Evolutionary conservation across 2,888 invertebrate genomes (phyloP).

Genomic region (Branchipolynoe longqiensis): DNA sequence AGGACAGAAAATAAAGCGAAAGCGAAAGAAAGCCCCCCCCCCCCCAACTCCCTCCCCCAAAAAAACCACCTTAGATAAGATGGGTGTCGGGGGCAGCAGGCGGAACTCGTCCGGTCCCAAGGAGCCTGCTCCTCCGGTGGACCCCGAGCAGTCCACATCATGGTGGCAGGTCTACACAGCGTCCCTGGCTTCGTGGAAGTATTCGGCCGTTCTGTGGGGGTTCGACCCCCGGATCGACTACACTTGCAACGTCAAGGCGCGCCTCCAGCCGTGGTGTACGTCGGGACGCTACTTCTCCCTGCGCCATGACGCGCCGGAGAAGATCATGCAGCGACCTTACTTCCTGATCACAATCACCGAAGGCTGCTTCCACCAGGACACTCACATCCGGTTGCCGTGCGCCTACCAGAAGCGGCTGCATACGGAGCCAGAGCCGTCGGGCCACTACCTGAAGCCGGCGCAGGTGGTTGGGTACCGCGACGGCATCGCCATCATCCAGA

Average conservation of each 20-base stretch:
- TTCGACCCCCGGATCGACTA: slow-evolving; percentile 70
- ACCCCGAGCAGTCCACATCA: slow-evolving; percentile 8
- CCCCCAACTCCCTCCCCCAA: too few species aligned
- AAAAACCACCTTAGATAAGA: too few species aligned
- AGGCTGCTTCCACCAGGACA: slow-evolving; percentile 68
- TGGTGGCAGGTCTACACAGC: slow-evolving; percentile 63
- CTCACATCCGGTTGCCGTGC: slow-evolving; percentile 68
- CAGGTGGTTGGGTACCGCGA: slow-evolving; percentile 70
- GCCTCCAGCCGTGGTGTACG: slow-evolving; percentile 71
- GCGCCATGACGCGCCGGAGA: slow-evolving; percentile 64
- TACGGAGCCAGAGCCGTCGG: slow-evolving; percentile 67
- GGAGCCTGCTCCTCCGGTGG: slow-evolving; percentile 11
- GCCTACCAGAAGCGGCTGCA: slow-evolving; percentile 66
- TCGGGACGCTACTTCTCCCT: slow-evolving; percentile 67
- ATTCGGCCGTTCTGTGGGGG: slow-evolving; percentile 69
- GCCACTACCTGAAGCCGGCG: slow-evolving; percentile 69
- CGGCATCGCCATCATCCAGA: slow-evolving; percentile 67
- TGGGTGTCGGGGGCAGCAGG: slow-evolving; percentile 53
- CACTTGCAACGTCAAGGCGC: slow-evolving; percentile 68
- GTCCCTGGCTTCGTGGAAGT: slow-evolving; percentile 68
- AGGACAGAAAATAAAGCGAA: too few species aligned
- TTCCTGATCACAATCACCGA: slow-evolving; percentile 68
- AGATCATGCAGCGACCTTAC: slow-evolving; percentile 66
- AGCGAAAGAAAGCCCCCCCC: too few species aligned
- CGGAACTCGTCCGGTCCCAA: slow-evolving; percentile 49